These are phyloP conservation scores for Lasioglossum albipes DNA, from an alignment of 1,140 invertebrate genomes.

Conservation along the genomic window DNA sequence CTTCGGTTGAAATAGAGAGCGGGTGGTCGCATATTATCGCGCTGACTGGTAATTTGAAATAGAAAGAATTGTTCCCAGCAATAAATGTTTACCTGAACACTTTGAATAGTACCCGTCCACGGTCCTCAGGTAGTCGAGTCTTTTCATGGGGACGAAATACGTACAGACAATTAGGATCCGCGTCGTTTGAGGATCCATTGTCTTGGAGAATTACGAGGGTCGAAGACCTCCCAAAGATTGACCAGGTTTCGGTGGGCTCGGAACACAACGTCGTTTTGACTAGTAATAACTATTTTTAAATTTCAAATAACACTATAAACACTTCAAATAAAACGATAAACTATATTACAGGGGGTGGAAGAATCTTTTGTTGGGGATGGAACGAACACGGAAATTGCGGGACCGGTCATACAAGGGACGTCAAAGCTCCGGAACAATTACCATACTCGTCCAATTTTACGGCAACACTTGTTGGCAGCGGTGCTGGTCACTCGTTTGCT, in stretches of 20 bases:
- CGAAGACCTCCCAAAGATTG: constrained; percentile 73
- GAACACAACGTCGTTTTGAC: constrained; percentile 87
- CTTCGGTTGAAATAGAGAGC: constrained; percentile 74
- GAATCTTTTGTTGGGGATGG: constrained; percentile 92
- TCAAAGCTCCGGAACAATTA: constrained; percentile 78
- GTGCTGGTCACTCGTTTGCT: constrained; percentile 82
- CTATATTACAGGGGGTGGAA: constrained; percentile 80
- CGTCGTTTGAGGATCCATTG: constrained; percentile 42
- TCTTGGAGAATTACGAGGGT: constrained; percentile 63
- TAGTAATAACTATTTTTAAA: constrained; percentile 71
- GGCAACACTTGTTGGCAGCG: constrained; percentile 77
- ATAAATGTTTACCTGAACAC: not conserved
- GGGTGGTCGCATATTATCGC: constrained; percentile 89
- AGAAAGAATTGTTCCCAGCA: not conserved
- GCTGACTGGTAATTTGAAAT: constrained; percentile 77
- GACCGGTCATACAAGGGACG: constrained; percentile 83
- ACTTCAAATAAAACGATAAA: not conserved
- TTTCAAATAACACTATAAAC: no score
- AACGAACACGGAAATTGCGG: constrained; percentile 95
- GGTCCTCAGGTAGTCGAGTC: constrained; percentile 80
- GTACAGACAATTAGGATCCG: constrained; percentile 86
- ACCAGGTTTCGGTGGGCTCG: constrained; percentile 85
- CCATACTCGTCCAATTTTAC: constrained; percentile 69
- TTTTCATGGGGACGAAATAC: constrained; percentile 90
- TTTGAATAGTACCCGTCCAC: constrained; percentile 10